phyloP scores from a whole-genome alignment of 2,113 vertebrate species.

The Nesogale talazaci region DNA sequence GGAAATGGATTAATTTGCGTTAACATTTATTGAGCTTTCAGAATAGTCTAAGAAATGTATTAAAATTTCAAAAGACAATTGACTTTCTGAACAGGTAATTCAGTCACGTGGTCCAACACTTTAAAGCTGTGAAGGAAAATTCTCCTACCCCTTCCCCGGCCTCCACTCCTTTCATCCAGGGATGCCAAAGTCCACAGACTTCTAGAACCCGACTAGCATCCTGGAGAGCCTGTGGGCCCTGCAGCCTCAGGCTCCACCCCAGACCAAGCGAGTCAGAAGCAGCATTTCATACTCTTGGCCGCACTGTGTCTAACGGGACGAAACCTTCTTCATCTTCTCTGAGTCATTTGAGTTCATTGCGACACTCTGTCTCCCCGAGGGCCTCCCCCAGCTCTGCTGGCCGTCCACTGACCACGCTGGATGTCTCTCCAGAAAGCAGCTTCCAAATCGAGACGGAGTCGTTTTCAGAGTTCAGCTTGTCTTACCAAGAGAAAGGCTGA shows the following conservation, averaged over 20 bases:
- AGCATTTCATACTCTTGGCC: neutral
- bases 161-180: neutral
- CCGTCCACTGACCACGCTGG: neutral
- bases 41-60: slow-evolving; percentile 43
- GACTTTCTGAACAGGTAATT: slow-evolving; percentile 57
- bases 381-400: neutral
- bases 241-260: neutral
- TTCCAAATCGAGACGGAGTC: too few species aligned
- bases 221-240: neutral
- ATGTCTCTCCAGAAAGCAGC: neutral
- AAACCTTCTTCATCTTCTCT: too few species aligned
- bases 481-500: too few species aligned
- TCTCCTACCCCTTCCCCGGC: neutral
- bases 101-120: neutral
- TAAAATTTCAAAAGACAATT: slow-evolving; percentile 47
- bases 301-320: neutral
- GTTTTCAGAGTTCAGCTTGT: too few species aligned
- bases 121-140: slow-evolving; percentile 4
- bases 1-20: slow-evolving; percentile 55
- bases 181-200: neutral
- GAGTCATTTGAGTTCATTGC: neutral
- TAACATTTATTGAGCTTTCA: slow-evolving; percentile 61
- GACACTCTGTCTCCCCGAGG: neutral
- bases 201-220: too few species aligned
- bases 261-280: neutral